Evolutionary conservation across 2,113 vertebrate species (phyloP), one percentile per base, ranked within the genome.

Genomic region (Sula dactylatra): DNA sequence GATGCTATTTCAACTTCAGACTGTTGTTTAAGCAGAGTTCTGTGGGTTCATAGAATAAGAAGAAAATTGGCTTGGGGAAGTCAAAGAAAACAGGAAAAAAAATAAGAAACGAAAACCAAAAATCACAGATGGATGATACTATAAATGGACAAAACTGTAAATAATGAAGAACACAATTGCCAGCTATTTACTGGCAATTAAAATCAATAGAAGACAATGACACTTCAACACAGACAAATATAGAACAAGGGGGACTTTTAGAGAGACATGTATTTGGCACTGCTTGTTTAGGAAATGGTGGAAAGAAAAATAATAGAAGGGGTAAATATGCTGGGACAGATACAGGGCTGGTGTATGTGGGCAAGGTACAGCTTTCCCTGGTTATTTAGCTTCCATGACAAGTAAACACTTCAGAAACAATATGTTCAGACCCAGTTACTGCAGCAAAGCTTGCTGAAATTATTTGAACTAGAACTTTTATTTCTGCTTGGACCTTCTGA

Each of bases 121-220:
- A 93, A 61, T 94, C 76, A 82, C 70, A 97, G 90, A 94, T 92
- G 59, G 77, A 71, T 82, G 45, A 56, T 87, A 38, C 62, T 89
- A 93, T 96, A 93, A 91, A 85, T 90, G 40, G 70, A 90, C 34
- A 32, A 91, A 96, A 77, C 19, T 84, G 32, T 81, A 90, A 97
- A 94, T 90, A 96, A 81, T 71, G 54, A 94, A 70, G 34, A 96
- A 82, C 8, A 25, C 36, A 85, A 67, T 58, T 88, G 50, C 82
- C 18, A 95, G 70, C 66, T 96, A 73, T 81, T 94, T 92, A 86
- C 65, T 88, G 67, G n/a, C 67, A 67, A 44, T 81, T 96, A 87
- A 96, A 97, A 82, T 73, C 62, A 83, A 70, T 81, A 86, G 38
- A 87, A 80, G 25, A 93, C 66, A 96, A 85, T 92, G 67, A 38